Base-by-base conservation (phyloP, 2,888 invertebrate genomes). In the Pecten maximus region DNA sequence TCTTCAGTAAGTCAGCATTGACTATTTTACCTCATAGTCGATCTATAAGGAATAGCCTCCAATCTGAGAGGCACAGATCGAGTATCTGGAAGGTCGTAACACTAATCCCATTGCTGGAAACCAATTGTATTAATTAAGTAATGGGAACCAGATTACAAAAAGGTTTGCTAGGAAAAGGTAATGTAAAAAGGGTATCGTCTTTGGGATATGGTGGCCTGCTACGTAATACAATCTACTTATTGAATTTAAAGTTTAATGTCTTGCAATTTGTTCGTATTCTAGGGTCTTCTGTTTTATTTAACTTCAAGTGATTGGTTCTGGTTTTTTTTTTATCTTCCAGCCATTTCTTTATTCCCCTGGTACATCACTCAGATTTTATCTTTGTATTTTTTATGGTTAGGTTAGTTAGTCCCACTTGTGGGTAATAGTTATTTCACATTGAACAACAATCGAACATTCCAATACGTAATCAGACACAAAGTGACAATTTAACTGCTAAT, bases 201-300 rank as follows among this genome's bases (percentile, higher is more conserved):
- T 74, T 35, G 35, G 74, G 19, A 35, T 74, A 35, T 28, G 35
- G 35, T 74, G 35, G 74, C 10, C 74, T 2, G 28, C 15, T 23
- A 8, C 23, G 74, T 74, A 74, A 74, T 74, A 15, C 74, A 74
- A 74, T 74, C 74, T 28, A 74, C 74, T 74, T 74, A 74, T 74
- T 74, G 74, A 35, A 74, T 74, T 74, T 74, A 74, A 74, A 74
- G 74, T 74, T 74, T 74, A 74, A 74, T 74, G 74, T 23, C 35
- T 74, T 74, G 35, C 74, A 74, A 74, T 74, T 74, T 28, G 74
- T 74, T 74, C 74, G 19, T 74, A 28, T 35, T 35, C 10, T 74
- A 35, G 23, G 74, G 74, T 74, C 74, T 74, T 74, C 74, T 35
- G 28, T 28, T 74, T 74, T 74, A 74, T 74, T 74, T 74, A 74